phyloP scores from a whole-genome alignment of 2,888 invertebrate species.

The Anodontia alba region DNA sequence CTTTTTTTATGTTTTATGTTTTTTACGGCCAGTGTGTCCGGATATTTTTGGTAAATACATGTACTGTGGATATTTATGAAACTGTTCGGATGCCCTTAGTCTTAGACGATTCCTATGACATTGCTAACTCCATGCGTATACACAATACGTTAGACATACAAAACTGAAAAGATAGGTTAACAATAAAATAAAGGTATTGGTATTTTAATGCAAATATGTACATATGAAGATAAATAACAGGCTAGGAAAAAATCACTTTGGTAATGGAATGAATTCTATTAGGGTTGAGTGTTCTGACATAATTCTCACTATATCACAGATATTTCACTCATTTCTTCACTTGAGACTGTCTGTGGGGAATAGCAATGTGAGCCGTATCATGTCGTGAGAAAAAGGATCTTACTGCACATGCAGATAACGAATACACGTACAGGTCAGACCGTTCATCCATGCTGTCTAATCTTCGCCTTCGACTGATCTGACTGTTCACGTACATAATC shows the following conservation, averaged over 20 bases:
- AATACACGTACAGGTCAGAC: neutral
- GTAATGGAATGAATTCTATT: slow-evolving; percentile 17
- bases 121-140: no score
- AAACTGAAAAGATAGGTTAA: no score
- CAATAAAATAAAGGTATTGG: no score
- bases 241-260: neutral
- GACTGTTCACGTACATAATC: neutral
- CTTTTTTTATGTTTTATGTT: no score
- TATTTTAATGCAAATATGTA: neutral
- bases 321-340: neutral
- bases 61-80: no score
- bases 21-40: no score
- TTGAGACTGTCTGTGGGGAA: no score
- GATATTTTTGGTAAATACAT: no score
- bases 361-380: neutral
- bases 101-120: no score
- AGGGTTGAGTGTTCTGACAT: neutral
- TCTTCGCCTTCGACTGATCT: neutral
- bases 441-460: neutral
- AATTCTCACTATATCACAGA: neutral
- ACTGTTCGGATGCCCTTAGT: no score
- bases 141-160: no score
- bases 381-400: neutral
- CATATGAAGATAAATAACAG: neutral
- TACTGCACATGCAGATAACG: neutral